Percentiles rank a stretch among this genome's conserved stretches.
phyloP scores from a whole-genome alignment of 2,113 vertebrate species.

The Corythornis cristatus region DNA sequence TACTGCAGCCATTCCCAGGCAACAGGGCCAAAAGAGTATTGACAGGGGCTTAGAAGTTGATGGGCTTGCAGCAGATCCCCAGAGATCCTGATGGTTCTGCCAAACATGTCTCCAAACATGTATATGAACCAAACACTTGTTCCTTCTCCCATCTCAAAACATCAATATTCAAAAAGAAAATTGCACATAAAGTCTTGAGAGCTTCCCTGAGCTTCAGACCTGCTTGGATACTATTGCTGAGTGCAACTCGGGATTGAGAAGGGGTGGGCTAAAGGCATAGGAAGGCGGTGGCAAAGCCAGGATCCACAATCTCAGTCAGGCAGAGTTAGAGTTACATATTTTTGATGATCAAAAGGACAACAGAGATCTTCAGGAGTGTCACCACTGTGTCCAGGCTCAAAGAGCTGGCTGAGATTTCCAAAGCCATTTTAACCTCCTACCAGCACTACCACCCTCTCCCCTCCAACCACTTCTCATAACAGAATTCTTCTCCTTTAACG shows the following conservation, averaged over 20 bases:
- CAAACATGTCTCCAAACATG: not conserved
- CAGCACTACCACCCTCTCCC: not conserved
- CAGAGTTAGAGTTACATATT: not conserved
- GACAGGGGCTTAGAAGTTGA: not conserved
- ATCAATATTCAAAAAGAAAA: not conserved
- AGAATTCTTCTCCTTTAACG: not conserved
- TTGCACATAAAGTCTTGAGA: not conserved
- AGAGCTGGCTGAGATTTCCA: not conserved
- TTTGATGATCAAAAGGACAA: not conserved
- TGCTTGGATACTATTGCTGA: not conserved
- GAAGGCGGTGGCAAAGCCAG: not conserved
- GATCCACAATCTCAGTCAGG: not conserved
- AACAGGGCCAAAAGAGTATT: not conserved
- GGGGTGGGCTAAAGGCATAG: not conserved
- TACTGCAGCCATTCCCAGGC: not conserved
- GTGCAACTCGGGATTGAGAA: not conserved
- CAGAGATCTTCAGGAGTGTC: not conserved
- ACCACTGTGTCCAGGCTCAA: not conserved
- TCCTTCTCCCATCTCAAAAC: not conserved
- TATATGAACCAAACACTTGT: not conserved
- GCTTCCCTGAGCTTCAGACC: not conserved
- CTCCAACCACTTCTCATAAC: not conserved
- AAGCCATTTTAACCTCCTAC: not conserved
- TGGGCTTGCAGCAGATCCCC: not conserved
- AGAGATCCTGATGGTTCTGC: rapidly evolving